Evolutionary conservation across 2,888 invertebrate species (phyloP).

Genomic region (Drosophila atroscutellata): DNA sequence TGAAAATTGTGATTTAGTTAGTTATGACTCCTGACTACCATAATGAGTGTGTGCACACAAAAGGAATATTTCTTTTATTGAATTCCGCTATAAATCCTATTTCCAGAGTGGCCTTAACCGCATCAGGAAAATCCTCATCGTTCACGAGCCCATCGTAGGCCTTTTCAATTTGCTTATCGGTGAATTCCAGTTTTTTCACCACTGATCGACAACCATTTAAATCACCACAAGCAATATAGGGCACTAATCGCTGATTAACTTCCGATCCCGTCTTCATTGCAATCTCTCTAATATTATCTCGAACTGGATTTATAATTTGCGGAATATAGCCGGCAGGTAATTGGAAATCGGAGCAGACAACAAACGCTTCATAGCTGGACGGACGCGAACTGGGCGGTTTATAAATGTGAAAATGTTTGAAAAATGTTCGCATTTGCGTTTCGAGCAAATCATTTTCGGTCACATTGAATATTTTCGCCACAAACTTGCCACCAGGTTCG

Average conservation of each 20-base stretch:
- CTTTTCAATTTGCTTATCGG: slow-evolving; percentile 18
- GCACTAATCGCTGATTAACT: slow-evolving; percentile 93
- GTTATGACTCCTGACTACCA: slow-evolving; percentile 5
- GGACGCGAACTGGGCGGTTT: slow-evolving; percentile 98
- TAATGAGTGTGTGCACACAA: background rate
- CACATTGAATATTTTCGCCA: slow-evolving; percentile 99
- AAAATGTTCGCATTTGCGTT: slow-evolving; percentile 95
- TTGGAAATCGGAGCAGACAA: slow-evolving; percentile 94
- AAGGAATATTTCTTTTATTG: background rate
- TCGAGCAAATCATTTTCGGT: slow-evolving; percentile 96
- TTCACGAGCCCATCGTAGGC: slow-evolving; percentile 50
- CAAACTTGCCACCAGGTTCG: slow-evolving; percentile 94
- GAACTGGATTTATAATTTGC: slow-evolving; percentile 89
- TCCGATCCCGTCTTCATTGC: slow-evolving; percentile 90
- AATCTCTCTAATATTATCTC: slow-evolving; percentile 90
- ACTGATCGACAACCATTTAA: slow-evolving; percentile 87
- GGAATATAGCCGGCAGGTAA: slow-evolving; percentile 95
- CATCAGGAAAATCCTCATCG: slow-evolving; percentile 35
- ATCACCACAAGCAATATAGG: slow-evolving; percentile 98
- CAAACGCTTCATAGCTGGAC: slow-evolving; percentile 99
- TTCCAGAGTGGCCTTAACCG: slow-evolving; percentile 27
- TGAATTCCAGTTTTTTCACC: slow-evolving; percentile 84
- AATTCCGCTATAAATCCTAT: slow-evolving; percentile 28
- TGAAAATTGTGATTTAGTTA: too few relatives aligned
- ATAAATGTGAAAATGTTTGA: slow-evolving; percentile 93